A percentile compares a stretch with the other conserved stretches of the same genome.
Evolutionary conservation across 1,140 invertebrate species (phyloP).

Genomic region (Nasonia vitripennis): DNA sequence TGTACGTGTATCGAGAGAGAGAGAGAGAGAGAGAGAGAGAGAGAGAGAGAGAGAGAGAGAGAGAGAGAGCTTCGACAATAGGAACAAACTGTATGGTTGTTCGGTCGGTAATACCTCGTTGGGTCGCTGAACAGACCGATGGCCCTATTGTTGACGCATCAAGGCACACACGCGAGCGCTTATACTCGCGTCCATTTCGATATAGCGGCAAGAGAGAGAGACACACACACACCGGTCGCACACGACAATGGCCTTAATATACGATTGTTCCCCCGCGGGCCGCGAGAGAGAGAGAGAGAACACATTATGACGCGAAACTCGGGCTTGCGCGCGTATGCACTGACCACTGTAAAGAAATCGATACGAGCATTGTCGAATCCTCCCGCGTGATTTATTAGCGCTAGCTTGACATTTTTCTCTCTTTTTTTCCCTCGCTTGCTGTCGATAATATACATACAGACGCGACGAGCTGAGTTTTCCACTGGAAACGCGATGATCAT

Average conservation of each 20-base stretch:
- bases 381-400: conserved; percentile 24
- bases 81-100: conserved; percentile 71
- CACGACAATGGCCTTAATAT: conserved; percentile 64
- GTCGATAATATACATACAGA: neutral
- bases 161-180: conserved; percentile 57
- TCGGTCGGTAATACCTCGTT: conserved; percentile 72
- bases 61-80: too few species aligned
- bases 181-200: conserved; percentile 66
- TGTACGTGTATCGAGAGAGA: conserved; percentile 61
- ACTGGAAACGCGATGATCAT: conserved; percentile 13
- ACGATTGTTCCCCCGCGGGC: conserved; percentile 63
- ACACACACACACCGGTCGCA: neutral
- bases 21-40: too few species aligned
- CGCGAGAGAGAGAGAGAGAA: conserved; percentile 3
- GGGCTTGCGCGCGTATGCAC: neutral
- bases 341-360: neutral
- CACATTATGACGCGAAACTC: conserved; percentile 29
- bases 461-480: neutral
- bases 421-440: neutral
- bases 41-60: too few species aligned
- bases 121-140: conserved; percentile 69
- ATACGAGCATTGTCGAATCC: neutral
- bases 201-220: conserved; percentile 64
- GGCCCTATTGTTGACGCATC: conserved; percentile 70
- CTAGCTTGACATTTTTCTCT: neutral